Evolutionary conservation across 2,113 vertebrate species (phyloP).

Genomic region (Gorilla gorilla): DNA sequence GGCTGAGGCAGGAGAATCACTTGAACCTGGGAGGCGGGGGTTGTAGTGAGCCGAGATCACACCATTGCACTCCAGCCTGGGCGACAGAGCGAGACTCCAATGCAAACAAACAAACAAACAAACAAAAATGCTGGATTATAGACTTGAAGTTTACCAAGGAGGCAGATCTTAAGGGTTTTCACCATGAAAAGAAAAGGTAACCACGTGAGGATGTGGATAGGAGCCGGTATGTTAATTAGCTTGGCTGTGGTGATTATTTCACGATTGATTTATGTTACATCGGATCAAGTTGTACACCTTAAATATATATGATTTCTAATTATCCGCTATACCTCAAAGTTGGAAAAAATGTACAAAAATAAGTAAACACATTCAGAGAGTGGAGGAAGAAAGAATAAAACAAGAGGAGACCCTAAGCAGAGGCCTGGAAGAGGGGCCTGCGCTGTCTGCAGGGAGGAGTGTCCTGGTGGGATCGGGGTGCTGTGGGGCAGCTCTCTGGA

Average conservation of each 20-base stretch:
- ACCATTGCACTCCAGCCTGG: too few species aligned
- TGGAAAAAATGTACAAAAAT: not conserved
- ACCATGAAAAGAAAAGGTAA: not conserved
- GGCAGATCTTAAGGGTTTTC: not conserved
- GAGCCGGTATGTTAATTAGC: not conserved
- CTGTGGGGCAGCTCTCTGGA: not conserved
- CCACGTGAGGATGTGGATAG: not conserved
- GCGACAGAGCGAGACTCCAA: too few species aligned
- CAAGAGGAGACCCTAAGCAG: not conserved
- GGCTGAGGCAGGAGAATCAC: too few species aligned
- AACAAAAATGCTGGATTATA: not conserved
- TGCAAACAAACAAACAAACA: too few species aligned
- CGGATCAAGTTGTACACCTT: not conserved
- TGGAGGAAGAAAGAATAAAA: not conserved
- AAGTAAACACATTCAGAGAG: not conserved
- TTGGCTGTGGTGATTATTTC: not conserved
- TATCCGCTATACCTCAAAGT: not conserved
- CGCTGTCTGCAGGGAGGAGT: rapidly evolving
- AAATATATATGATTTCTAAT: not conserved
- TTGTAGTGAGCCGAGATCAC: too few species aligned
- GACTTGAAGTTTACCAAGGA: not conserved
- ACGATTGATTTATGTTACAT: not conserved
- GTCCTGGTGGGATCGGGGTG: not conserved
- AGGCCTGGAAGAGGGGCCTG: not conserved
- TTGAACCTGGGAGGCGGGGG: too few species aligned